Conservation (phyloP, 2,888 invertebrate species). For the Napeogenes inachia region DNA sequence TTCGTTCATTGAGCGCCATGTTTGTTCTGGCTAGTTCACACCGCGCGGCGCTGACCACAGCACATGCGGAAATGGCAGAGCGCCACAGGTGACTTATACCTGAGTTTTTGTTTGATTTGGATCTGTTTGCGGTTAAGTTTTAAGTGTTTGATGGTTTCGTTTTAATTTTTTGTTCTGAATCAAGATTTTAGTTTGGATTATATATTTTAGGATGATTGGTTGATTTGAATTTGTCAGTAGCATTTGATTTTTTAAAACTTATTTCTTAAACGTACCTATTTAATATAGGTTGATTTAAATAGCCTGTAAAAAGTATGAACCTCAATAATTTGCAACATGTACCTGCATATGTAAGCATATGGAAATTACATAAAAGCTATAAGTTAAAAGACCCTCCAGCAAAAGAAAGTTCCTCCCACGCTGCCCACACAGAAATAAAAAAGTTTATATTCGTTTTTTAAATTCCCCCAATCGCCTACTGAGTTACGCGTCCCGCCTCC, state of each 20-base stretch:
- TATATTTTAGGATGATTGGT: neutral
- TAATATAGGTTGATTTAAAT: neutral
- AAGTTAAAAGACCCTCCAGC: conserved; percentile 56
- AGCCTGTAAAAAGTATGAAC: too few species aligned
- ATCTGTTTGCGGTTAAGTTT: conserved; percentile 43
- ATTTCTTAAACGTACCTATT: neutral
- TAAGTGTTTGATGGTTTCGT: conserved; percentile 37
- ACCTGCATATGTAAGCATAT: too few species aligned
- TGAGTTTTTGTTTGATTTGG: conserved; percentile 54
- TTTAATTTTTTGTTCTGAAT: conserved; percentile 26
- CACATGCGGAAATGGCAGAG: conserved; percentile 46
- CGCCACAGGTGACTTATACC: conserved; percentile 71
- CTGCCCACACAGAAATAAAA: conserved; percentile 44
- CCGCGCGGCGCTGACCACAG: conserved; percentile 52
- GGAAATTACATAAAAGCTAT: conserved; percentile 3
- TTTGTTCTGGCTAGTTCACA: conserved; percentile 63
- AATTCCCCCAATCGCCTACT: conserved; percentile 58
- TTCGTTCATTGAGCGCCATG: conserved; percentile 52
- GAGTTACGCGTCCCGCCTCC: conserved; percentile 70
- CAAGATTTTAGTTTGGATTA: conserved; percentile 14
- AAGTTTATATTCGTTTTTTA: conserved; percentile 55
- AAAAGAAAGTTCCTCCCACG: conserved; percentile 75
- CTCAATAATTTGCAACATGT: too few species aligned
- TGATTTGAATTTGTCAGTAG: neutral
- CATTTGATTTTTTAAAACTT: neutral